These are phyloP conservation scores for Kryptolebias marmoratus DNA, from an alignment of 2,113 vertebrate species.

Conservation along the genomic window DNA sequence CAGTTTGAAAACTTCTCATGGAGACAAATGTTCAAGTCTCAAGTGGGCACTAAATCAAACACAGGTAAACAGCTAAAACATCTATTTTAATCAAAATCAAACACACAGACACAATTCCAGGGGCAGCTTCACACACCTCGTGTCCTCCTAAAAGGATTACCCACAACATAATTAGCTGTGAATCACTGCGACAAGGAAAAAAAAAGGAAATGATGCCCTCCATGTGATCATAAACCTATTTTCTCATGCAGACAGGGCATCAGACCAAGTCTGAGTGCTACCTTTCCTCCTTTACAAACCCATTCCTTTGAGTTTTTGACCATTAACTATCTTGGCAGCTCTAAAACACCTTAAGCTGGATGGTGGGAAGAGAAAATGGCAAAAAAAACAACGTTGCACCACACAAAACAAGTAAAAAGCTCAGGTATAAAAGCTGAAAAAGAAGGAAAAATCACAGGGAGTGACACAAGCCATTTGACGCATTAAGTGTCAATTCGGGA, in stretches of 20 bases:
- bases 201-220: conserved; percentile 11
- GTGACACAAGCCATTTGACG: not conserved
- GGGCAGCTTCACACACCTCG: conserved; percentile 8
- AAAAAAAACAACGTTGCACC: not conserved
- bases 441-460: not conserved
- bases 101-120: not conserved
- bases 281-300: conserved; percentile 14
- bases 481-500: conserved; percentile 21
- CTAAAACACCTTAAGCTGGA: conserved; percentile 29
- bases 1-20: conserved; percentile 16
- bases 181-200: conserved; percentile 43
- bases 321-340: conserved; percentile 28
- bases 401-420: conserved; percentile 7
- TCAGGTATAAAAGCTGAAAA: not conserved
- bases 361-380: not conserved
- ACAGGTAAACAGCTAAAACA: too few relatives aligned
- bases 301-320: conserved; percentile 38
- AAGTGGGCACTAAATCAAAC: conserved; percentile 1
- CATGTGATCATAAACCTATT: conserved; percentile 1
- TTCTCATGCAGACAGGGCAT: conserved; percentile 19
- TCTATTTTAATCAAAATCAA: not conserved
- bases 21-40: conserved; percentile 23
- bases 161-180: conserved; percentile 48
- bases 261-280: conserved; percentile 38
- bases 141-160: conserved; percentile 25